Evolutionary conservation across 2,888 invertebrate species (phyloP).

Genomic region (Dryococelus australis): DNA sequence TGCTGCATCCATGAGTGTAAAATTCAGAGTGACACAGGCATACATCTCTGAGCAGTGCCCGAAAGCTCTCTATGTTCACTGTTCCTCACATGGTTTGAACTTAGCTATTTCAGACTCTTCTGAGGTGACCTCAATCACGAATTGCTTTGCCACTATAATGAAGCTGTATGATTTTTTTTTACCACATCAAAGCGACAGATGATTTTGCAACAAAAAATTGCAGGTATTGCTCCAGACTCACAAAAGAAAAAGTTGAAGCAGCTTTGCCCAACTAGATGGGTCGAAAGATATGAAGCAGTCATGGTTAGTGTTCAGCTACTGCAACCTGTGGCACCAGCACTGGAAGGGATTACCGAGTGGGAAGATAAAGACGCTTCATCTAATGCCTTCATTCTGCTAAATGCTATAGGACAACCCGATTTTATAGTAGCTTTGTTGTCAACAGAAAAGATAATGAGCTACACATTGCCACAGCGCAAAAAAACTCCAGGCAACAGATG

Average conservation of each 20-base stretch:
- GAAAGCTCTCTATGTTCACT: not conserved
- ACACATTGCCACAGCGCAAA: not conserved
- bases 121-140: not conserved
- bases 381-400: not conserved
- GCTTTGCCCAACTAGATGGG: not conserved
- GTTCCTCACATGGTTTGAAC: conserved; percentile 1
- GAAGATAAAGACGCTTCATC: conserved; percentile 2
- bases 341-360: not conserved
- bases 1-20: not conserved
- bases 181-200: not conserved
- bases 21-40: not conserved
- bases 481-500: not conserved
- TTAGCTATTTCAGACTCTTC: not conserved
- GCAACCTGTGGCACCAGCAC: not conserved
- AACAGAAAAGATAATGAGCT: not conserved
- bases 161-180: conserved; percentile 19
- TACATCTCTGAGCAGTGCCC: not conserved
- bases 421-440: conserved; percentile 7
- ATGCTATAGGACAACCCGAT: not conserved
- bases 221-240: not conserved
- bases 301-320: conserved; percentile 1
- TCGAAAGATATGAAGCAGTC: not conserved
- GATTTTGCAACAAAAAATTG: not conserved
- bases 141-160: not conserved
- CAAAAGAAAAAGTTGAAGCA: not conserved